phyloP scores from a whole-genome alignment of 2,888 invertebrate species.

The Tryphoninae sp. region DNA sequence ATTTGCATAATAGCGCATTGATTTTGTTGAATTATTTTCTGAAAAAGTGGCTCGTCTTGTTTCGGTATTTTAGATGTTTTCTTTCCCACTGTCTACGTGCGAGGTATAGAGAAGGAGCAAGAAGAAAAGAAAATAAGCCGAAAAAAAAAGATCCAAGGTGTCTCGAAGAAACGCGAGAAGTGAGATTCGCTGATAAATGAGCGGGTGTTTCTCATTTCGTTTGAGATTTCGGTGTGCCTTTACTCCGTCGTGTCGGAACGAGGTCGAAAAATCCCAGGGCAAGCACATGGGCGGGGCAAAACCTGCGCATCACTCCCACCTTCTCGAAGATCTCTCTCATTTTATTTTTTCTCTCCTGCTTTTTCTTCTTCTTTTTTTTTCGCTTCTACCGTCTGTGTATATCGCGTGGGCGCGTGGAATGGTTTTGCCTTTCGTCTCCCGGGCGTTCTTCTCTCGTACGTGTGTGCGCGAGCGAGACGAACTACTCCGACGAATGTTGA shows the following conservation, averaged over 20 bases:
- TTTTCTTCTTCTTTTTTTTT: neutral
- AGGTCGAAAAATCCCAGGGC: conserved; percentile 68
- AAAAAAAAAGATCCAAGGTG: conserved; percentile 57
- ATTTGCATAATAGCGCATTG: no score
- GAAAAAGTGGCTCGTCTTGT: no score
- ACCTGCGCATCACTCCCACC: conserved; percentile 38
- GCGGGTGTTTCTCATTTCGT: conserved; percentile 76
- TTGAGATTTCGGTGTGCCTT: conserved; percentile 68
- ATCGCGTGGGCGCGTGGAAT: conserved; percentile 48
- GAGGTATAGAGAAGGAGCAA: conserved; percentile 24
- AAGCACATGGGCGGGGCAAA: conserved; percentile 74
- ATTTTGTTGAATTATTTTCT: no score
- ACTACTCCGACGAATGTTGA: conserved; percentile 31
- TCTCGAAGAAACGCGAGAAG: conserved; percentile 60
- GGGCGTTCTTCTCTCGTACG: conserved; percentile 7
- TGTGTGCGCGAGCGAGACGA: conserved; percentile 32
- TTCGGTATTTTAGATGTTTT: no score
- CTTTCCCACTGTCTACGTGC: conserved; percentile 25
- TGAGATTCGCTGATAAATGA: conserved; percentile 79
- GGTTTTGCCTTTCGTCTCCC: conserved; percentile 14
- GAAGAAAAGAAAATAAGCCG: conserved; percentile 33
- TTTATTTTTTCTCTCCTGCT: conserved; percentile 6
- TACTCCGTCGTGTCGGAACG: conserved; percentile 72
- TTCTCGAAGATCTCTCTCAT: conserved; percentile 26
- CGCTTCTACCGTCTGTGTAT: no score